phyloP scores from a whole-genome alignment of 2,113 vertebrate species.

The Oriolus oriolus region DNA sequence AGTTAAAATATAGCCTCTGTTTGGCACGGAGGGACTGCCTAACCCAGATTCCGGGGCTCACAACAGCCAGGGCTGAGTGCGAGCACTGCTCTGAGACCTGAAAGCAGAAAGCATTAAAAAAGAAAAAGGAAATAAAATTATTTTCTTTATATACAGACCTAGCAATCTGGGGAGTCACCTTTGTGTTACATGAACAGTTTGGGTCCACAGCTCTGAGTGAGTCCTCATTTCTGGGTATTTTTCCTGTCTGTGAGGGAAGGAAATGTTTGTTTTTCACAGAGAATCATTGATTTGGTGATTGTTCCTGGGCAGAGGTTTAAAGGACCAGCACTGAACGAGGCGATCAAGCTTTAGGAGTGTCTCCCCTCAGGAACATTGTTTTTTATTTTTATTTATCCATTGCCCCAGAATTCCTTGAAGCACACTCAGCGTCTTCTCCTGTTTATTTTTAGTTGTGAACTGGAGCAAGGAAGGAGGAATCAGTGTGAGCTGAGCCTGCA shows the following conservation, averaged over 20 bases:
- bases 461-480: background rate
- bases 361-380: fast-evolving
- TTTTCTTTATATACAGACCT: background rate
- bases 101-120: background rate
- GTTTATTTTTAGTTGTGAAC: slow-evolving; percentile 21
- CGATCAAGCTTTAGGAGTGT: background rate
- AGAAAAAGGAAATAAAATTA: background rate
- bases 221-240: background rate
- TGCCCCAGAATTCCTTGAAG: background rate
- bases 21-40: background rate
- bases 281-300: background rate
- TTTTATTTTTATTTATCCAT: background rate
- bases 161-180: background rate
- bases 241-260: background rate
- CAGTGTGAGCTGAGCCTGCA: background rate
- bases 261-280: background rate
- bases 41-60: background rate
- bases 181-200: background rate
- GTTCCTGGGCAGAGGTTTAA: background rate
- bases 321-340: background rate
- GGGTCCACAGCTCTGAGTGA: background rate
- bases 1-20: background rate
- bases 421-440: background rate
- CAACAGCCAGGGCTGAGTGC: background rate
- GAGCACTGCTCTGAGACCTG: fast-evolving